Percentiles rank a stretch among this genome's conserved stretches.
Evolutionary conservation across 2,888 invertebrate species (phyloP).

Genomic region (Ethmia dodecea): DNA sequence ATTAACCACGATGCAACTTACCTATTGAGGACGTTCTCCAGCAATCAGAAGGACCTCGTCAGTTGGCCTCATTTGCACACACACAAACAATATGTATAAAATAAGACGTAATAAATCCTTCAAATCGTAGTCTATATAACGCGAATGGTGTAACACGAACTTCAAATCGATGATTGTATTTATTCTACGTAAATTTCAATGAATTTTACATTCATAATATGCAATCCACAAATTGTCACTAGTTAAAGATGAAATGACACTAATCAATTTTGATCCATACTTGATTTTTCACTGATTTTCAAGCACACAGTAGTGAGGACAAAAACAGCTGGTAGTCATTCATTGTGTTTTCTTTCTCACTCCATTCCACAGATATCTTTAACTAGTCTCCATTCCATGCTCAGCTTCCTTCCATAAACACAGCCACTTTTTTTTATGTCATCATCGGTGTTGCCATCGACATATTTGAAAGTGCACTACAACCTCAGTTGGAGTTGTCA

Average conservation of each 20-base stretch:
- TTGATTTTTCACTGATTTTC: slow-evolving; percentile 53
- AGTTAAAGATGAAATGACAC: slow-evolving; percentile 50
- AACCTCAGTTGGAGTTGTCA: too few species aligned
- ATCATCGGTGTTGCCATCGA: too few species aligned
- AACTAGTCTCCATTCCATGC: too few species aligned
- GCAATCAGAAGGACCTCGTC: slow-evolving; percentile 32
- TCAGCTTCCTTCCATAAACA: too few species aligned
- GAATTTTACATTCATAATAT: slow-evolving; percentile 38
- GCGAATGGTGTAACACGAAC: slow-evolving; percentile 54
- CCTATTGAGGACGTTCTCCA: slow-evolving; percentile 5
- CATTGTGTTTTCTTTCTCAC: slow-evolving; percentile 40
- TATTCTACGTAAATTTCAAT: slow-evolving; percentile 43
- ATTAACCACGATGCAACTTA: slow-evolving; percentile 9
- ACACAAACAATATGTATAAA: slow-evolving; percentile 34
- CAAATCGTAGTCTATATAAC: slow-evolving; percentile 49
- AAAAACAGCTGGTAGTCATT: slow-evolving; percentile 70
- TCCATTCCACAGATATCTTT: slow-evolving; percentile 2
- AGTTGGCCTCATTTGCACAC: slow-evolving; percentile 45
- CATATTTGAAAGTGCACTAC: too few species aligned
- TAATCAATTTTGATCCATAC: slow-evolving; percentile 69
- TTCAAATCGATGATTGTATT: slow-evolving; percentile 54
- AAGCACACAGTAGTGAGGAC: slow-evolving; percentile 50
- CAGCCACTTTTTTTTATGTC: too few species aligned
- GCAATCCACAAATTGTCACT: slow-evolving; percentile 52
- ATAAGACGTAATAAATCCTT: slow-evolving; percentile 59